Percentiles rank a stretch among this genome's conserved stretches.
Conservation (phyloP, 2,888 invertebrate species). For the Catocala fraxini region DNA sequence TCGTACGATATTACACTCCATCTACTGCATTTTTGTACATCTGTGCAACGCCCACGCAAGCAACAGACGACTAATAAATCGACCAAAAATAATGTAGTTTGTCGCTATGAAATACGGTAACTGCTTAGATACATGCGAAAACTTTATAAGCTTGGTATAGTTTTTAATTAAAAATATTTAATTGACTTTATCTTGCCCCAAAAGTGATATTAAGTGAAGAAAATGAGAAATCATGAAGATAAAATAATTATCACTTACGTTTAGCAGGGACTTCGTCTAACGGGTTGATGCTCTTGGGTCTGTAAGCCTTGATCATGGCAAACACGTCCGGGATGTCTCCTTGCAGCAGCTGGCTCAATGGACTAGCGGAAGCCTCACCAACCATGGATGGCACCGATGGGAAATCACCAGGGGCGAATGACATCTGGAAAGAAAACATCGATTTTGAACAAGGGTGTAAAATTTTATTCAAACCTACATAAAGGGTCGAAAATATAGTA, state of each 20-base stretch:
- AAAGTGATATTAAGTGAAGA: not conserved
- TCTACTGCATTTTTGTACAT: no score
- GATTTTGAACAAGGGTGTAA: not conserved
- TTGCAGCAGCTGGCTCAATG: slow-evolving; percentile 87
- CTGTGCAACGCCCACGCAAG: no score
- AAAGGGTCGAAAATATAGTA: no score
- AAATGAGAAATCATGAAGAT: not conserved
- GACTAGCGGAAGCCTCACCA: slow-evolving; percentile 87
- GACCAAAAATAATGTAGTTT: no score
- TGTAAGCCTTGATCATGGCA: slow-evolving; percentile 86
- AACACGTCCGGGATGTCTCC: slow-evolving; percentile 88
- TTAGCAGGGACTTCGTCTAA: slow-evolving; percentile 89
- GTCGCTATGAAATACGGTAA: no score
- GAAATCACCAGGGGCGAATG: slow-evolving; percentile 53
- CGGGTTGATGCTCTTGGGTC: slow-evolving; percentile 83
- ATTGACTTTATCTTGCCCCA: no score
- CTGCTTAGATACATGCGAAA: no score
- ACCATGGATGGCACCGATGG: slow-evolving; percentile 85
- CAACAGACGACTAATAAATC: no score
- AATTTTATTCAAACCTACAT: no score
- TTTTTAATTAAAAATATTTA: no score
- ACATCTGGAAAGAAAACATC: slow-evolving; percentile 44
- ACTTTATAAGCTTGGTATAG: no score
- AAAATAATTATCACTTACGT: slow-evolving; percentile 74
- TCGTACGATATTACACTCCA: no score